Conservation (phyloP, 2,113 vertebrate species). For the Pseudonaja textilis region DNA sequence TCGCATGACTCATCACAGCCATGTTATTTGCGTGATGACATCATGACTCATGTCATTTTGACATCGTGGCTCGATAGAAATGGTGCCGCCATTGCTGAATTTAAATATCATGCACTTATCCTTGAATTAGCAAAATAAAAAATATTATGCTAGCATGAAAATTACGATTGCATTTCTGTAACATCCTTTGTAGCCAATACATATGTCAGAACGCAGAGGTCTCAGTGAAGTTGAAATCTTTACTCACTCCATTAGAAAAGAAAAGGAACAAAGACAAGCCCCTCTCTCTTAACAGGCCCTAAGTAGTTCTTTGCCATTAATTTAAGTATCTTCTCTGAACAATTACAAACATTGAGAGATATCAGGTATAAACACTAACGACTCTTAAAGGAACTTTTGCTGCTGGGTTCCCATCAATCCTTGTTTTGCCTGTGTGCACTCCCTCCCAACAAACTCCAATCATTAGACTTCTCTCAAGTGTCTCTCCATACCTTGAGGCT, state of each 20-base stretch:
- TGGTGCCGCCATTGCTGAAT: background rate
- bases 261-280: background rate
- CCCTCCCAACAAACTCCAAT: background rate
- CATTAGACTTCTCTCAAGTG: background rate
- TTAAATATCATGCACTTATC: background rate
- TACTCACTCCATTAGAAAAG: background rate
- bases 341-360: background rate
- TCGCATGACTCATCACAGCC: background rate
- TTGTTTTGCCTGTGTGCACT: background rate
- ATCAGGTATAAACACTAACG: background rate
- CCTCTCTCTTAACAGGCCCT: background rate
- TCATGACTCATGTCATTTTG: background rate
- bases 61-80: background rate
- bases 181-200: background rate
- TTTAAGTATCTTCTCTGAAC: background rate
- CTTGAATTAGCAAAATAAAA: background rate
- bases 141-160: background rate
- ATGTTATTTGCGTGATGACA: background rate
- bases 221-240: background rate
- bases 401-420: background rate
- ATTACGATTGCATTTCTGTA: background rate
- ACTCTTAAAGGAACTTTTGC: background rate
- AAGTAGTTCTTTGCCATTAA: background rate
- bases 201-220: background rate
- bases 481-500: background rate